Evolutionary conservation across 2,113 vertebrate genomes (phyloP), one percentile per base, ranked within the genome.

Genomic region (Daubentonia madagascariensis): DNA sequence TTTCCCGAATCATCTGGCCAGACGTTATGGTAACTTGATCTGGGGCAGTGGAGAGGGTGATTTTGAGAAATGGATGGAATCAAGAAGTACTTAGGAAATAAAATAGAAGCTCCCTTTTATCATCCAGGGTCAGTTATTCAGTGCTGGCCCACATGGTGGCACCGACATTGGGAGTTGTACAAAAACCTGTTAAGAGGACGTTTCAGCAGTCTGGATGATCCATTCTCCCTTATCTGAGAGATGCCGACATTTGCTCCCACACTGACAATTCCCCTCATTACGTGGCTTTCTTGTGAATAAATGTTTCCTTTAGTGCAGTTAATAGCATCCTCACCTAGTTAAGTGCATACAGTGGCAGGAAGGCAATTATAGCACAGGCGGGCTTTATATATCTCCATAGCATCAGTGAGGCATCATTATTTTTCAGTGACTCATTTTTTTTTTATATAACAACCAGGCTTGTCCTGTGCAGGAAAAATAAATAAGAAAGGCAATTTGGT

Each of bases 391-490:
- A 68, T 85, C 93, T 96, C 92, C 32, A 6, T 40, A 72, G 93
- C 85, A 48, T 87, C 35, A 0, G 4, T 6, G 12, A 8, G 0
- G 70, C 37, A 30, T 85, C 91, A 45, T 97, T 95, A 83, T 79
- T 97, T 97, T 91, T 81, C 76, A 97, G 91, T 79, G 93, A 95
- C 76, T 92, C 61, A 50, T 85, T 83, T 13, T 63, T 52, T 12
- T 40, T 43, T 65, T 32, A n/a, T 48, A 48, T 54, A 95, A 79
- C 37, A 92, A 37, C 50, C 11, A 48, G 78, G 68, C 50, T 85
- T 86, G 70, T 92, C 54, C 78, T 70, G 35, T 48, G 57, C 40
- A 73, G 79, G 81, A 40, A 70, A 79, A 70, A 89, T 91, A 91
- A 86, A 75, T 59, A 75, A 89, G 91, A 95, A 96, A 94, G 81